Evolutionary conservation across 2,797 vertebrate species (phyloP), one percentile per base, ranked within the genome.

Genomic region (Amblyraja radiata): DNA sequence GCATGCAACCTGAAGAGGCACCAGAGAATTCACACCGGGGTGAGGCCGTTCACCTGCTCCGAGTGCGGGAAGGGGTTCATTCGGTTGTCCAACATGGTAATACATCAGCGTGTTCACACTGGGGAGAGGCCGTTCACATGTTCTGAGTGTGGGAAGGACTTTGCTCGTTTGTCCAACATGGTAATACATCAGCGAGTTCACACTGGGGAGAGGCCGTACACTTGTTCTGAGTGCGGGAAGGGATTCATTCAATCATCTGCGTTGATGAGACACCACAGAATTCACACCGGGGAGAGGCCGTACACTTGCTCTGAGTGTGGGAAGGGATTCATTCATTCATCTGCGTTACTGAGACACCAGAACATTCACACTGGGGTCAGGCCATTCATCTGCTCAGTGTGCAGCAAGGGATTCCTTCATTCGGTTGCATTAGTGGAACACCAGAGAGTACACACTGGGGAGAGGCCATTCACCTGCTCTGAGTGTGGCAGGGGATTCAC

Each of bases 21-120:
- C 94, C 96, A 97, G 93, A 95, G 97, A 0, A 96, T 97, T 79
- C 98, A 98, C 97, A 98, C 97, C 0, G 97, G 97, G 0, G 98
- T 98, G 95, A 97, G 98, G 0, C 98, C 98, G 1, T 81, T 54
- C 79, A 81, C 39, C 39, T 81, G 79, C 36, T 4, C 16, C 3
- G 68, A 16, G 68, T 14, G 68, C 3, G 68, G 68, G 13, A 71
- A 14, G 39, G 39, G 2, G 1, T 39, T 39, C 2, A 2, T n/a
- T n/a, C n/a, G n/a, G n/a, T n/a, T n/a, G n/a, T n/a, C n/a, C n/a
- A n/a, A n/a, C n/a, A n/a, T n/a, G n/a, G n/a, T n/a, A n/a, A n/a
- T n/a, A n/a, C n/a, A n/a, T n/a, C n/a, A n/a, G n/a, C n/a, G n/a
- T n/a, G n/a, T n/a, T n/a, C n/a, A n/a, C n/a, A n/a, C n/a, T n/a